Conservation (phyloP, 1,140 invertebrate species). For the Hylaeus volcanicus region DNA sequence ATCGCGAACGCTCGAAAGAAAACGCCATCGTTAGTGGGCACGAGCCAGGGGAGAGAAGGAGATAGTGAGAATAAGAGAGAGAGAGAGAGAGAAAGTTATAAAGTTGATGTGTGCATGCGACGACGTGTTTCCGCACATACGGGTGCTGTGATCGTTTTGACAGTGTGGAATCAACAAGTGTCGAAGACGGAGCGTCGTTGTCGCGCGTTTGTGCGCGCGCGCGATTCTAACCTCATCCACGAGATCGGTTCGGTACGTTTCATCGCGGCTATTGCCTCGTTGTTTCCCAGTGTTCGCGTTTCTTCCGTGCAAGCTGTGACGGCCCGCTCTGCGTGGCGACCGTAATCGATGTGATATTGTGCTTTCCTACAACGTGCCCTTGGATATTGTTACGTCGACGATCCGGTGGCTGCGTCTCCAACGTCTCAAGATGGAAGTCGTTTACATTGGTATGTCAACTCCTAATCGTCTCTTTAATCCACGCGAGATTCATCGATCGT, state of each 20-base stretch:
- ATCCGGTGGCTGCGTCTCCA: slow-evolving; percentile 47
- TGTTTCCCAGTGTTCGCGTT: neutral
- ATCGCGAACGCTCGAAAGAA: slow-evolving; percentile 26
- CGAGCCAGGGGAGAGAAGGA: neutral
- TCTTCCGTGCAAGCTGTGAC: slow-evolving; percentile 3
- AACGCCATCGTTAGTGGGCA: slow-evolving; percentile 31
- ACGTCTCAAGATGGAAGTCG: slow-evolving; percentile 74
- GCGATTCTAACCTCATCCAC: slow-evolving; percentile 48
- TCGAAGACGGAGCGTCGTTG: slow-evolving; percentile 44
- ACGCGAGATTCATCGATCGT: neutral
- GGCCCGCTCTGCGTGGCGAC: neutral
- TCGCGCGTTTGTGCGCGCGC: slow-evolving; percentile 40
- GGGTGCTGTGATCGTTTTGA: slow-evolving; percentile 50
- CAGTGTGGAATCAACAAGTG: slow-evolving; percentile 72
- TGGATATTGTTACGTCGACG: slow-evolving; percentile 62
- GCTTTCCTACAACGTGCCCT: slow-evolving; percentile 38
- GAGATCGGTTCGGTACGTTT: slow-evolving; percentile 22
- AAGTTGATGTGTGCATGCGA: slow-evolving; percentile 32
- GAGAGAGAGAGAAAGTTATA: slow-evolving; percentile 19
- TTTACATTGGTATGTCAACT: slow-evolving; percentile 70
- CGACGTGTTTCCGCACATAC: slow-evolving; percentile 33
- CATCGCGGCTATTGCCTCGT: neutral
- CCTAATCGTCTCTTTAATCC: neutral
- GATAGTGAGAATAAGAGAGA: neutral
- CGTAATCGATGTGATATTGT: slow-evolving; percentile 45